Base-by-base conservation (phyloP, 2,888 invertebrate species). In the Synergus gifuensis region DNA sequence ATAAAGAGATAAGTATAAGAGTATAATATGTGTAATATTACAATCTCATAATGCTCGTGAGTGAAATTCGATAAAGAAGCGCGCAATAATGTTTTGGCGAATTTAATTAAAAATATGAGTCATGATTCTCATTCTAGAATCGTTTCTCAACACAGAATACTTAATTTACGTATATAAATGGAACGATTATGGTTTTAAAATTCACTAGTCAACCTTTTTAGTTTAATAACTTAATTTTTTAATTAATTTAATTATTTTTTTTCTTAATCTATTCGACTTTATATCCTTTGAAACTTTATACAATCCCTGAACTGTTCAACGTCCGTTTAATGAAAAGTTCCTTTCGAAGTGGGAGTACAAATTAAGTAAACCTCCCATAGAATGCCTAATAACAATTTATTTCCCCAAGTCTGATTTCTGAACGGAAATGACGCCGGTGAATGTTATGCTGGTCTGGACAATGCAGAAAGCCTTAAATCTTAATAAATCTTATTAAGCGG, bases 361-460 rank as follows among this genome's bases (percentile, higher is more conserved):
- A 49, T 69, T 49, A 16, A 69, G 69, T 22, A 69, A 69, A 69
- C 9, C 16, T 69, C 69, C 46, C 69, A 28, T 49, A 16, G 28
- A 69, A 69, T 49, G 28, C 46, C 28, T 49, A 49, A 69, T 49
- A 69, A 28, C 16, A 18, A 69, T 69, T 16, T 49, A 69, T 69
- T 69, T 69, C 49, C 49, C 28, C 14, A 49, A 49, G 49, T 46
- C 49, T 49, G 28, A 69, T 69, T 69, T 69, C 16, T 46, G 28
- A 69, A 69, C 69, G 49, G 69, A 69, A 49, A 69, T 69, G 28
- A 69, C 28, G 49, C 18, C 67, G 22, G 67, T 14, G 22, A 49
- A 69, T 18, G 14, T 46, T 69, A 67, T 49, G 49, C 69, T 69
- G 69, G 69, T 36, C 28, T 28, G 22, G 16, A 69, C 69, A 69